A percentile compares a stretch with the other conserved stretches of the same genome.
Conservation (phyloP, 1,140 invertebrate genomes). For the Drosophila melanogaster region Release_6_plus_ISO1_MT NT_033779.5:20547001-20547500, state of each 20-base stretch:
- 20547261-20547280: slow-evolving; percentile 61
- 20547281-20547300: slow-evolving; percentile 74
- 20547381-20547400: not conserved
- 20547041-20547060: slow-evolving; percentile 19
- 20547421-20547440: not conserved
- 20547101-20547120: slow-evolving; percentile 35
- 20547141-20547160: slow-evolving; percentile 75
- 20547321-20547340: slow-evolving; percentile 78
- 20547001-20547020: slow-evolving; percentile 1
- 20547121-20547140: slow-evolving; percentile 62
- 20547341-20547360: slow-evolving; percentile 66
- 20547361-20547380: slow-evolving; percentile 49
- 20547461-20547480: slow-evolving; percentile 82
- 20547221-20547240: slow-evolving; percentile 54
- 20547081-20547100: slow-evolving; percentile 31
- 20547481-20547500: slow-evolving; percentile 82
- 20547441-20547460: slow-evolving; percentile 61
- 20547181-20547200: slow-evolving; percentile 65
- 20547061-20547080: slow-evolving; percentile 8
- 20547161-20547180: slow-evolving; percentile 78
- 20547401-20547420: no score
- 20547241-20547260: slow-evolving; percentile 13
- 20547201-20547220: slow-evolving; percentile 49
- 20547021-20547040: slow-evolving; percentile 6
- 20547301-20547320: slow-evolving; percentile 83